Evolutionary conservation across 2,888 invertebrate genomes (phyloP).

Genomic region (Sceliomorpha sp.): DNA sequence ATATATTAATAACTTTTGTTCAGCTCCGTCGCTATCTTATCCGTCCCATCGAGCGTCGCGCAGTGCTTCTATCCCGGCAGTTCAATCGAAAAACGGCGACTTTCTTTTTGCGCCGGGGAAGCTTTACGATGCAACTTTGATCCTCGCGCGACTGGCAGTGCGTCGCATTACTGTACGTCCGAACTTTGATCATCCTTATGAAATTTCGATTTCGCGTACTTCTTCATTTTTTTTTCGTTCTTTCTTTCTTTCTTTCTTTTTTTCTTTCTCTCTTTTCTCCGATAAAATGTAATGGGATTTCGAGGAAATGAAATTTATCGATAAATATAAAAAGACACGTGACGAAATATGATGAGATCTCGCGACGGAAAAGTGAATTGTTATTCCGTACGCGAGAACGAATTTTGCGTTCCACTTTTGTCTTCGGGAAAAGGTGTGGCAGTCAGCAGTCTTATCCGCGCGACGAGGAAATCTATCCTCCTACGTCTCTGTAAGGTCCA

Average conservation of each 20-base stretch:
- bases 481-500: slow-evolving; percentile 32
- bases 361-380: no score
- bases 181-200: slow-evolving; percentile 23
- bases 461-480: slow-evolving; percentile 40
- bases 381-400: no score
- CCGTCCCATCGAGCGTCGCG: slow-evolving; percentile 27
- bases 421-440: slow-evolving; percentile 31
- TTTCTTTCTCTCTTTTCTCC: slow-evolving; percentile 23
- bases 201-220: slow-evolving; percentile 19
- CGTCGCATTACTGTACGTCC: slow-evolving; percentile 46
- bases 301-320: background rate
- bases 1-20: slow-evolving; percentile 75
- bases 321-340: background rate
- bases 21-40: slow-evolving; percentile 62
- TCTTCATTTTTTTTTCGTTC: no score
- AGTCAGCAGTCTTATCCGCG: slow-evolving; percentile 44
- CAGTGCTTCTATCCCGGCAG: slow-evolving; percentile 27
- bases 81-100: slow-evolving; percentile 44
- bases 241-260: no score
- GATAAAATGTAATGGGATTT: background rate
- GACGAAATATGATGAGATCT: no score
- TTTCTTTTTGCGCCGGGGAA: slow-evolving; percentile 18
- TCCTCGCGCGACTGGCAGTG: slow-evolving; percentile 27
- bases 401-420: slow-evolving; percentile 22
- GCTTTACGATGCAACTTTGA: slow-evolving; percentile 49